Percentiles rank a stretch among this genome's conserved stretches.
Conservation (phyloP, 92 coral and sea anemone species). For the Porites evermanni region DNA sequence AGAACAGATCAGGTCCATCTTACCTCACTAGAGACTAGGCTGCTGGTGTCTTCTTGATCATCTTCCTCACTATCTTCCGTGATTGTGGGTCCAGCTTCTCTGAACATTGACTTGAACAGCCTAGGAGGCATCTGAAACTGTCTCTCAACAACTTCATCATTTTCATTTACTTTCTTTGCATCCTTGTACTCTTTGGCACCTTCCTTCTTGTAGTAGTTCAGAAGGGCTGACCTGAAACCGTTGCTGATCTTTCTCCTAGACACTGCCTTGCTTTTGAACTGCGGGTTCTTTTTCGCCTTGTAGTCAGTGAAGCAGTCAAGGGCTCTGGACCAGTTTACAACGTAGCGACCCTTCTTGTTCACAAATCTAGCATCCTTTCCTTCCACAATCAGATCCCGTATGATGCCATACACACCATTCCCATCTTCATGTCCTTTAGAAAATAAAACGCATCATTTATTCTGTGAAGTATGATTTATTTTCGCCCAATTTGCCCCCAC, state of each 20-base stretch:
- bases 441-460: neutral
- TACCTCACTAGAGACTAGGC: constrained; percentile 1
- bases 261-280: constrained; percentile 17
- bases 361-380: constrained; percentile 37
- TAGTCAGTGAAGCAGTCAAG: constrained; percentile 16
- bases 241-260: constrained; percentile 23
- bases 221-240: constrained; percentile 40
- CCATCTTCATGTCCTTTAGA: constrained; percentile 1
- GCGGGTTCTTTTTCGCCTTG: constrained; percentile 34
- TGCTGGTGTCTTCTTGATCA: constrained; percentile 19
- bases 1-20: neutral
- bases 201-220: constrained; percentile 39
- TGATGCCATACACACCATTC: constrained; percentile 36
- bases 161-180: constrained; percentile 24
- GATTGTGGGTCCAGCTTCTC: neutral
- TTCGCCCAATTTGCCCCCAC: neutral
- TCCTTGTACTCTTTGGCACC: constrained; percentile 51
- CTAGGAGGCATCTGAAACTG: constrained; percentile 54
- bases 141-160: constrained; percentile 27
- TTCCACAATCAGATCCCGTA: constrained; percentile 31
- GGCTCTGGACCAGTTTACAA: constrained; percentile 38
- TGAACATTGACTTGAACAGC: constrained; percentile 22
- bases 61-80: constrained; percentile 12
- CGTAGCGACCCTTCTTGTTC: constrained; percentile 37
- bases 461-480: too few relatives aligned